Evolutionary conservation across 2,888 invertebrate genomes (phyloP), one percentile per base, ranked within the genome.

Genomic region (Pollenia angustigena): DNA sequence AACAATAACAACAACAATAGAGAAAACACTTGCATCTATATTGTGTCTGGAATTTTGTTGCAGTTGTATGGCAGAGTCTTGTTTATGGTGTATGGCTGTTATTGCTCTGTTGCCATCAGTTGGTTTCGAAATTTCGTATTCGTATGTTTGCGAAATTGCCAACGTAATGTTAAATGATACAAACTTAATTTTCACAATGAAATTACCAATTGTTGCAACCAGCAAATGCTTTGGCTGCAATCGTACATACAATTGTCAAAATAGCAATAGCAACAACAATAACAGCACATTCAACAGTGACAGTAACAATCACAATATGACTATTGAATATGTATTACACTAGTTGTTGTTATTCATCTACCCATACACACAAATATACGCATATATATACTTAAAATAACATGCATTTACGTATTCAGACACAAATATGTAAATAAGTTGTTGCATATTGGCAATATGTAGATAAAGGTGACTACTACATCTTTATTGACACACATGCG

Each of bases 151-250:
- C 52, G 76, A 60, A 81, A 83, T 87, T 87, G 76, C 72, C 86
- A 83, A 66, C 81, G 86, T 81, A 72, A 72, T 87, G 86, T 87
- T 83, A 81, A 87, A 81, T 87, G 80, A 87, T 64, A 81, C 83
- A 83, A 87, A 87, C 86, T 87, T 81, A 87, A 83, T 87, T 87
- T 72, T 83, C 83, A 48, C 83, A 87, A 87, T 87, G 72, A 83
- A 86, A 87, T 87, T 87, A 76, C 68, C 83, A 87, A 87, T 87
- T 83, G 72, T 72, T 72, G 76, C 80, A 80, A 81, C 71, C 71
- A 87, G 80, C 64, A 76, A 71, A 81, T n/a, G 56, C 75, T 50
- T 56, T 64, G 54, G 75, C 52, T 72, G 46, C 46, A 76, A 64
- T 62, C 66, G 66, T 66, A 52, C 66, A 52, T 74, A 74, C 72